Evolutionary conservation across 2,113 vertebrate genomes (phyloP).

Genomic region (Panurus biarmicus): DNA sequence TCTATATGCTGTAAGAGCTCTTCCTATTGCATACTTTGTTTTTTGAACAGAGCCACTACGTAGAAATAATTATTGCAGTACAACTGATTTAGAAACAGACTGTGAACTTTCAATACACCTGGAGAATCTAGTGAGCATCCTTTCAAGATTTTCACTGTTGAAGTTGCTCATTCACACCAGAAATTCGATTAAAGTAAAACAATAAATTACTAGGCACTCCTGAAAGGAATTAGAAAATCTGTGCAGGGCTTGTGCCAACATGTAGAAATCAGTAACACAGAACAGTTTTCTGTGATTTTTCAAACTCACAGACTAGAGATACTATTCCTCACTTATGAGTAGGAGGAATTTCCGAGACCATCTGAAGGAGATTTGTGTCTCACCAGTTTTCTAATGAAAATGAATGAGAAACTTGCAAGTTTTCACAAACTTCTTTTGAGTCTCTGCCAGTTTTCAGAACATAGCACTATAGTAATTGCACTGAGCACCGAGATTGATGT

Average conservation of each 20-base stretch:
- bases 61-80: not conserved
- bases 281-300: constrained; percentile 26
- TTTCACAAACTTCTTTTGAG: constrained; percentile 42
- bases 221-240: not conserved
- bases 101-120: not conserved
- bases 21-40: not conserved
- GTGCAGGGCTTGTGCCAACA: not conserved
- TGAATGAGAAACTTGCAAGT: constrained; percentile 26
- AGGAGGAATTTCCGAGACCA: not conserved
- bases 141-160: not conserved
- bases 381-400: constrained; percentile 58
- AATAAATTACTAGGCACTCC: not conserved
- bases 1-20: not conserved
- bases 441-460: constrained; percentile 17
- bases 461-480: constrained; percentile 36
- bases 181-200: not conserved
- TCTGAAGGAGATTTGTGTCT: constrained; percentile 23
- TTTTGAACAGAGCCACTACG: rapidly evolving
- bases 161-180: not conserved
- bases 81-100: not conserved
- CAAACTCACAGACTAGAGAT: not conserved
- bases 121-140: not conserved
- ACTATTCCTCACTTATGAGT: constrained; percentile 9
- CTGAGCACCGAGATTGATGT: constrained; percentile 21
- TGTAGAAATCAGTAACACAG: not conserved